A percentile compares a stretch with the other conserved stretches of the same genome.
Conservation (phyloP, 2,113 vertebrate genomes). For the Patagioenas fasciata region DNA sequence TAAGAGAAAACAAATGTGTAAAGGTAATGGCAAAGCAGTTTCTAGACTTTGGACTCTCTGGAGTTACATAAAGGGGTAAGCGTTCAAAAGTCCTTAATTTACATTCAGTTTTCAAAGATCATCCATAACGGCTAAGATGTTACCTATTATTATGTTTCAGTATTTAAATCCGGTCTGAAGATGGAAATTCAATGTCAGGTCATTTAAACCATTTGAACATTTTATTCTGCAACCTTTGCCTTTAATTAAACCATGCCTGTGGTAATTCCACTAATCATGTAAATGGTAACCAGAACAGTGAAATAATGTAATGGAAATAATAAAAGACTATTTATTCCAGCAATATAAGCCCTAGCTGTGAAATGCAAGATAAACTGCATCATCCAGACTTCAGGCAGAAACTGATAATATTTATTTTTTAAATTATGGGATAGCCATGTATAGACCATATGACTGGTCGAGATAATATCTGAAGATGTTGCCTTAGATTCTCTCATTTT, state of each 20-base stretch:
- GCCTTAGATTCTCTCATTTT: background rate
- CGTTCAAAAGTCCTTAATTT: background rate
- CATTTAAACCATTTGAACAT: background rate
- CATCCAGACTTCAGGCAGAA: background rate
- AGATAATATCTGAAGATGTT: background rate
- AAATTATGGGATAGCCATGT: background rate
- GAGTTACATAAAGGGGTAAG: background rate
- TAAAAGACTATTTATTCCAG: background rate
- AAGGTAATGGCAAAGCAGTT: background rate
- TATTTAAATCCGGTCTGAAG: background rate
- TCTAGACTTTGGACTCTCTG: background rate
- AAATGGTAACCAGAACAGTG: background rate
- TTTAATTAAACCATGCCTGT: background rate
- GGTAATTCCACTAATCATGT: background rate
- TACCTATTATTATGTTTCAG: background rate
- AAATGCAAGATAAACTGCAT: background rate
- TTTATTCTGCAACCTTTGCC: background rate
- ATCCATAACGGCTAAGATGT: background rate
- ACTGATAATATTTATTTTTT: background rate
- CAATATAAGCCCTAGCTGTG: background rate
- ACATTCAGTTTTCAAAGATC: constrained; percentile 6
- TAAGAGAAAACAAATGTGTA: background rate
- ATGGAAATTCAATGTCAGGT: background rate
- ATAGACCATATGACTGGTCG: background rate
- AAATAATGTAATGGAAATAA: background rate